Evolutionary conservation across 2,888 invertebrate genomes (phyloP), one percentile per base, ranked within the genome.

Genomic region (Cryptus armator): DNA sequence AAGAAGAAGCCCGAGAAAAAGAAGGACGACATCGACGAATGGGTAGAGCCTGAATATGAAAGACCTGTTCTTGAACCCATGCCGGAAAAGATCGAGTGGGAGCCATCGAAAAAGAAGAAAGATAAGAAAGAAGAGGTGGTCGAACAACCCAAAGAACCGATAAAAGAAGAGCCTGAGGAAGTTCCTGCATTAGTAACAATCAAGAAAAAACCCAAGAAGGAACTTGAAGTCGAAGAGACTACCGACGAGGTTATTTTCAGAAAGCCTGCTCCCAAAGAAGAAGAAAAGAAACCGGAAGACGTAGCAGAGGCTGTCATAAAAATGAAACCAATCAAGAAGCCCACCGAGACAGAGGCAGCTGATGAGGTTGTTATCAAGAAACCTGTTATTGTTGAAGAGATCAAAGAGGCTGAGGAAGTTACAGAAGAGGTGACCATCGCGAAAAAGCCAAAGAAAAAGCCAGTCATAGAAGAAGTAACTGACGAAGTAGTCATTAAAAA

Each of bases 161-260:
- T 92, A 0, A 88, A 90, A 83, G 84, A 87, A 71, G 88, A 87
- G 59, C 84, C 88, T 59, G 92, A 91, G 81, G 93, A 92, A 83
- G 87, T 88, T 68, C 86, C 90, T 1, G 90, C 90, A 68, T 93
- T 93, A 87, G 87, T 92, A 53, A 90, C 92, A 2, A 86, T 94
- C 14, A 88, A 90, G 44, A 90, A 93, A 82, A 68, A 94, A 93
- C 14, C 92, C 94, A 66, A 94, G 92, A 89, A 94, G 93, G 87
- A 94, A 93, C 87, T 93, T 94, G 12, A 93, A 12, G 91, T 91
- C 94, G 88, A 89, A 93, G 44, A 94, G 94, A 89, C 93, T 16
- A 91, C 92, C 16, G 93, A 94, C 2, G 94, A 94, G 83, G 90
- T 94, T 16, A 91, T 91, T 0, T 64, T 90, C 1, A 91, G 91